A percentile compares a stretch with the other conserved stretches of the same genome.
Evolutionary conservation across 1,140 invertebrate species (phyloP).

Genomic region (Andricus grossulariae): DNA sequence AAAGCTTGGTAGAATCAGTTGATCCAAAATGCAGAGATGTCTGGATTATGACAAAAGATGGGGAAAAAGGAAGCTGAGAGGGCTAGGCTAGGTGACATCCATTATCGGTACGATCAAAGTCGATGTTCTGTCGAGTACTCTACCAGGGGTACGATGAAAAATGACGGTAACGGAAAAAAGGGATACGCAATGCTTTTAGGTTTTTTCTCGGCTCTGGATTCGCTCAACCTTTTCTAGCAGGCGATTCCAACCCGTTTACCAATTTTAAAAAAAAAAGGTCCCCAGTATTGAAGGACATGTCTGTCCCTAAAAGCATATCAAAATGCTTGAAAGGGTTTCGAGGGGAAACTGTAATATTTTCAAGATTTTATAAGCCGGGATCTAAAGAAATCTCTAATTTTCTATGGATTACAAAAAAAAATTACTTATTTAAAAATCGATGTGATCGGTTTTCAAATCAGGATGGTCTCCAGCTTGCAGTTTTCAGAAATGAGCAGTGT

Average conservation of each 20-base stretch:
- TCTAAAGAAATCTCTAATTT: no score
- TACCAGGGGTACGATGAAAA: not conserved
- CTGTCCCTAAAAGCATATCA: no score
- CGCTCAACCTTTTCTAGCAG: not conserved
- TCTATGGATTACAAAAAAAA: no score
- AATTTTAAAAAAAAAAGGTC: not conserved
- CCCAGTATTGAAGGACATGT: no score
- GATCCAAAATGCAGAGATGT: not conserved
- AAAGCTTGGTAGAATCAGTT: not conserved
- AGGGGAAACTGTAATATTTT: no score
- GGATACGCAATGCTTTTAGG: not conserved
- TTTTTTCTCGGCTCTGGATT: not conserved
- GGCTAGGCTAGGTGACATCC: constrained; percentile 2
- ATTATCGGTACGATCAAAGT: constrained; percentile 13
- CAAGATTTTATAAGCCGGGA: no score
- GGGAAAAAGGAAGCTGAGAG: not conserved
- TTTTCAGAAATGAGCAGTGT: no score
- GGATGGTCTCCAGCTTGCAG: no score
- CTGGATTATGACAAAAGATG: not conserved
- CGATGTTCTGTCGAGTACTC: constrained; percentile 17
- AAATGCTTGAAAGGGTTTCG: no score
- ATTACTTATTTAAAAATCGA: no score
- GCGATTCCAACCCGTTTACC: not conserved
- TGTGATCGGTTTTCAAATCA: no score
- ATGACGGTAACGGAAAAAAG: not conserved